These are phyloP conservation scores for Drosophila niveifrons DNA, from an alignment of 2,888 invertebrate species.

Conservation along the genomic window DNA sequence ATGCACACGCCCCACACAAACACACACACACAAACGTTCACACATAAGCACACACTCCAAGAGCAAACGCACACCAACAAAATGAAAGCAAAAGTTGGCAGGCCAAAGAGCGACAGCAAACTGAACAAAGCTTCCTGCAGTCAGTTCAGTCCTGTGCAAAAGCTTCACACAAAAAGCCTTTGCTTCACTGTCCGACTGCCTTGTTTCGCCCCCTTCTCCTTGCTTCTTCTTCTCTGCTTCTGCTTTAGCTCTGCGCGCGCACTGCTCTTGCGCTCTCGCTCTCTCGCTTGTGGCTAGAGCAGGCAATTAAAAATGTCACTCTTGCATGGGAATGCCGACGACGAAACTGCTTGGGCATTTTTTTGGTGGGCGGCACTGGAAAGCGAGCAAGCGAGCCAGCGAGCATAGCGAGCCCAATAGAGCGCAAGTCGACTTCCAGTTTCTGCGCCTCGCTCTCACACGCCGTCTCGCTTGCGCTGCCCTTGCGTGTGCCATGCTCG, in stretches of 20 bases:
- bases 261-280: constrained; percentile 52
- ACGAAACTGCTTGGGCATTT: constrained; percentile 4
- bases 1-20: constrained; percentile 61
- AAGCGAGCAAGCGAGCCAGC: constrained; percentile 31
- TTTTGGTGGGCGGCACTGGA: constrained; percentile 83
- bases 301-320: constrained; percentile 83
- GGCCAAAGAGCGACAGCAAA: constrained; percentile 75
- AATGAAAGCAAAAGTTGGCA: constrained; percentile 76
- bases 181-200: background rate
- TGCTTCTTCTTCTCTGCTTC: background rate
- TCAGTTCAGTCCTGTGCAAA: constrained; percentile 34
- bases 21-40: constrained; percentile 49
- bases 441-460: constrained; percentile 39
- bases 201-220: background rate
- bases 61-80: constrained; percentile 54
- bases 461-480: constrained; percentile 43
- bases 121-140: constrained; percentile 72
- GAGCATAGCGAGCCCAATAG: constrained; percentile 76
- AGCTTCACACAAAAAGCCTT: constrained; percentile 17
- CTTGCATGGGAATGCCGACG: constrained; percentile 72
- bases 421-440: constrained; percentile 80
- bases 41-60: constrained; percentile 28
- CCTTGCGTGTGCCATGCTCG: background rate
- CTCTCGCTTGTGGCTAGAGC: constrained; percentile 43
- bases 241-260: background rate